Evolutionary conservation across 1,140 invertebrate genomes (phyloP), one percentile per base, ranked within the genome.

Genomic region (Pachyrhynchus sulphureomaculatus): DNA sequence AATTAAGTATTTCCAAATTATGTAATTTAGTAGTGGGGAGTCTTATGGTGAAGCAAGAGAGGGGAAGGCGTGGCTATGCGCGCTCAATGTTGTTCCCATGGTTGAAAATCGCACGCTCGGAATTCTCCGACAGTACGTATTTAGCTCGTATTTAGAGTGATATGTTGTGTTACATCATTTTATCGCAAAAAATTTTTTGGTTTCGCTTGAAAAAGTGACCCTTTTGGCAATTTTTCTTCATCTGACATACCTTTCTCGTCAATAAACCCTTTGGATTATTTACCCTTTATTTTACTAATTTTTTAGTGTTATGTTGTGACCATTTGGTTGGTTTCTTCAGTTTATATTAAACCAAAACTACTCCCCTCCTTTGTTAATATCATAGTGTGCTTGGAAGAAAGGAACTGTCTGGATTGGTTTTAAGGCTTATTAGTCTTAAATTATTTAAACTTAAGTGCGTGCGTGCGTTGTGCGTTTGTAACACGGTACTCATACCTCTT

Each of bases 121-220:
- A 57, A 59, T 59, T 37, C 33, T 56, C 65, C 67, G 66, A 65
- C 72, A 76, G 75, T 76, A 74, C 72, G 75, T 68, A 75, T 75
- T 73, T 74, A 76, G 72, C 73, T 74, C 70, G 73, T 71, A 74
- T 75, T 72, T 73, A 72, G 73, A 73, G 73, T 75, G 75, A 76
- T 75, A 75, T 75, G 72, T 75, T 75, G 71, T 71, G 72, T 76
- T 76, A 76, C 73, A 71, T 75, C 72, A 75, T 76, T 75, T 74
- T 72, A 68, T 66, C 61, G 71, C 74, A 73, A 75, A 76, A 68
- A 65, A 69, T 61, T 72, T 71, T 75, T 75, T 74, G 66, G 68
- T 74, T 74, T 74, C 71, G 70, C 72, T 74, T 70, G 67, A 68
- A 69, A 71, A 73, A 75, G 71, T 74, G 69, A 74, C 71, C 65